Evolutionary conservation across 2,797 vertebrate genomes (phyloP).

Genomic region (Jordanella pulchra): DNA sequence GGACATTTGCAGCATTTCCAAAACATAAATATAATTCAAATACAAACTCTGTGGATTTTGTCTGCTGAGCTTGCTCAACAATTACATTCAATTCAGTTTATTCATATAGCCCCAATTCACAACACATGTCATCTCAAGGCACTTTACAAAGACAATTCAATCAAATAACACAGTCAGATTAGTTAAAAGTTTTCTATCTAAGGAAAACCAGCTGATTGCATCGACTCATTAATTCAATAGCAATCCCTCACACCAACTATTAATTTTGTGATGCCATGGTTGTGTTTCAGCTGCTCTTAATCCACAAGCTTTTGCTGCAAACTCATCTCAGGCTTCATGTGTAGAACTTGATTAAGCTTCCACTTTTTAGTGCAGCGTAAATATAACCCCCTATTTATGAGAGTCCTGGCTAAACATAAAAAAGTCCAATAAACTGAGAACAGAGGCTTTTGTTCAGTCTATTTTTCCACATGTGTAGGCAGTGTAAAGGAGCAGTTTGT

Average conservation of each 20-base stretch:
- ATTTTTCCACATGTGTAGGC: conserved; percentile 26
- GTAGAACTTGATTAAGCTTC: neutral
- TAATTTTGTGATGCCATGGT: neutral
- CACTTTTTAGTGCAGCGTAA: neutral
- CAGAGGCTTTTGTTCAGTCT: conserved; percentile 16
- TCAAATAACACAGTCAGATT: no score
- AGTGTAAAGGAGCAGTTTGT: conserved; percentile 24
- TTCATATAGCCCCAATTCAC: no score
- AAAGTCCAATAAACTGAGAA: conserved; percentile 17
- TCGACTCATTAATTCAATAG: no score
- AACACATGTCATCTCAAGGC: no score
- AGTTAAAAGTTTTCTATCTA: no score
- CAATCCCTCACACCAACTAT: neutral
- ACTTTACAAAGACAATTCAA: no score
- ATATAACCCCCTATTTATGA: neutral
- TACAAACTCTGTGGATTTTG: neutral
- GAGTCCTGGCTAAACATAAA: conserved; percentile 2
- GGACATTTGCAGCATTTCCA: no score
- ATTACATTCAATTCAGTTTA: no score
- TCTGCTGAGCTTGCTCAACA: no score
- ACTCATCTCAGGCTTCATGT: no score
- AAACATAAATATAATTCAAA: neutral
- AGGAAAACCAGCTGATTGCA: no score
- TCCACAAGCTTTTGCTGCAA: no score
- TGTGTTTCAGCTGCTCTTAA: neutral